Base-by-base conservation (phyloP, 2,113 vertebrate genomes). In the Tympanuchus pallidicinctus region DNA sequence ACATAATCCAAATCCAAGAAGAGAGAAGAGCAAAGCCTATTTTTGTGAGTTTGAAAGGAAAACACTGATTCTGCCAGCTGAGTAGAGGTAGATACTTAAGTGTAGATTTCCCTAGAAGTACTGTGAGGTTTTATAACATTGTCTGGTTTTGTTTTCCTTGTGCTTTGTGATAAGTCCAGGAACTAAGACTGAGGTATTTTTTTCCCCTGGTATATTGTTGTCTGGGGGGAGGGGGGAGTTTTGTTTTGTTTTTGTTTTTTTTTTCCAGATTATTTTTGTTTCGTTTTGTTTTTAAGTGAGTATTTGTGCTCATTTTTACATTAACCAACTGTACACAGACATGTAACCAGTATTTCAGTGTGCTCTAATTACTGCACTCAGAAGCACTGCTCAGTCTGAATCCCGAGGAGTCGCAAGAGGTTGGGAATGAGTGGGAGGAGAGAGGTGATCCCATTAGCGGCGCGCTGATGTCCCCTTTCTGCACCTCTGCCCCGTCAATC, bases 321-420 rank as follows among this genome's bases (percentile, higher is more conserved):
- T 97, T 94, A 92, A 81, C 92, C 96, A 97, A 97, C 95, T 98
- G 97, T 97, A 96, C 93, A 97, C 94, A 88, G 52, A 30, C 97
- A 97, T 98, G 96, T 98, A 98, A 97, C 97, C 98, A 98, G 98
- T 98, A 98, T 98, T 98, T 95, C 98, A 98, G 98, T 98, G 97
- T 98, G 98, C 98, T 99, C 98, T 70, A 97, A 97, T 98, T 98
- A 98, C 98, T 98, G 98, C 98, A 98, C 98, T 98, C 96, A 89
- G 96, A 97, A 96, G 93, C 95, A 98, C 98, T 97, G 97, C 97
- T 97, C 97, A 97, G 97, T 97, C 97, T 97, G 98, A 96, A 93
- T 96, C 95, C 86, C 22, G 2, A 86, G 92, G 86, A 96, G 93
- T 96, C 96, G 89, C 5, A 56, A 72, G 93, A 79, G 88, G 21